Evolutionary conservation across 2,888 invertebrate genomes (phyloP).

Genomic region (Drosophila paranaensis): DNA sequence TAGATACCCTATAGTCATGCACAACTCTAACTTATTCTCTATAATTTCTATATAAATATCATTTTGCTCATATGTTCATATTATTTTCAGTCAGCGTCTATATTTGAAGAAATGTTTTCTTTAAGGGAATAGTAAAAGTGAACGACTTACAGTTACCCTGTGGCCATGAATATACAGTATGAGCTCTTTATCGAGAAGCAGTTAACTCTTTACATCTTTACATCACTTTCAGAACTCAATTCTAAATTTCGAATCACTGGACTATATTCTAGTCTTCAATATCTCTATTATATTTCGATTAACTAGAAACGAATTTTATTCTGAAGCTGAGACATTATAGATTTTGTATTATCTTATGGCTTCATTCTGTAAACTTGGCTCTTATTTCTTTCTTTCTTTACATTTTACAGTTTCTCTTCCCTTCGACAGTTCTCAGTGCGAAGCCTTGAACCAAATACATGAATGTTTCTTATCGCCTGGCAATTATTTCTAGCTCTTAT

Average conservation of each 20-base stretch:
- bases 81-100: neutral
- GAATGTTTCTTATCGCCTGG: constrained; percentile 34
- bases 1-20: neutral
- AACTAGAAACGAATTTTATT: too few species aligned
- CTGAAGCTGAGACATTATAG: too few species aligned
- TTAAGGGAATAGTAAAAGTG: neutral
- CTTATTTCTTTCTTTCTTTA: neutral
- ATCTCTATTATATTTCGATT: too few species aligned
- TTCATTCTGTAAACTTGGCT: too few species aligned
- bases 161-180: neutral
- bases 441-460: constrained; percentile 50
- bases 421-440: neutral
- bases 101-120: neutral
- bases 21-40: neutral
- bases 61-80: neutral
- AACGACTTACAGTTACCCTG: neutral
- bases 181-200: too few species aligned
- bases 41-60: neutral
- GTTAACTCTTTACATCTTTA: neutral
- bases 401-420: neutral
- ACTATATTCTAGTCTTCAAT: too few species aligned
- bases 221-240: too few species aligned
- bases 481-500: constrained; percentile 39
- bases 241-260: too few species aligned
- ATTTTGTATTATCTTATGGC: too few species aligned